phyloP scores from a whole-genome alignment of 1,140 invertebrate genomes.

The Parasteatoda tepidariorum region DNA sequence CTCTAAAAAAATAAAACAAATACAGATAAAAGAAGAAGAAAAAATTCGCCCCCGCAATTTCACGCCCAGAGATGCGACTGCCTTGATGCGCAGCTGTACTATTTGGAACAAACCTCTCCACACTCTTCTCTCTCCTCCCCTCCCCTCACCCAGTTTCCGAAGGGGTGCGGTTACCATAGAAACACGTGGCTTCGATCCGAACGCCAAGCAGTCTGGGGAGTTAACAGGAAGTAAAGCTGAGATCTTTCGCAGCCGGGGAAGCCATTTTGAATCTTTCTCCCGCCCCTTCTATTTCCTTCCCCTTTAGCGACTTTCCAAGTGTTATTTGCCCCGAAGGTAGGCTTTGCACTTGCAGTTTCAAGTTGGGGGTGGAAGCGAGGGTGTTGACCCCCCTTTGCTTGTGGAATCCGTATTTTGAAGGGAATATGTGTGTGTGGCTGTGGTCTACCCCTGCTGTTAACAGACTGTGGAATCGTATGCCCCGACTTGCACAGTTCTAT shows the following conservation, averaged over 20 bases:
- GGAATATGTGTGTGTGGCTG: neutral
- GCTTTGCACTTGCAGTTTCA: constrained; percentile 33
- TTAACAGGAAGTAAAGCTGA: constrained; percentile 52
- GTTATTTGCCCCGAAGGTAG: constrained; percentile 33
- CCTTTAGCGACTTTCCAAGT: neutral
- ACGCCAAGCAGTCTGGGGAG: constrained; percentile 43
- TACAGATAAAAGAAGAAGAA: no score
- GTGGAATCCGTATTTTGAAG: constrained; percentile 1
- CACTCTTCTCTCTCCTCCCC: neutral
- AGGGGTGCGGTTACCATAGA: constrained; percentile 53
- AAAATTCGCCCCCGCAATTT: constrained; percentile 50
- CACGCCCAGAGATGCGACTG: constrained; percentile 38
- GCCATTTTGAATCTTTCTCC: constrained; percentile 51
- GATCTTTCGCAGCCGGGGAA: constrained; percentile 44
- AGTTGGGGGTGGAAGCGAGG: neutral
- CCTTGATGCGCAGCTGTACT: constrained; percentile 42
- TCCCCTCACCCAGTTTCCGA: neutral
- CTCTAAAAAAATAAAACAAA: no score
- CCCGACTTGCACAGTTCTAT: no score
- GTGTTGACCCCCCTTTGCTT: neutral
- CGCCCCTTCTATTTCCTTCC: neutral
- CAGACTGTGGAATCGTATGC: neutral
- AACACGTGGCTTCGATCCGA: constrained; percentile 59
- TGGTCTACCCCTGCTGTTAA: constrained; percentile 17
- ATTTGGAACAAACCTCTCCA: neutral